Percentiles rank a stretch among this genome's conserved stretches.
Conservation (phyloP, 2,113 vertebrate genomes). For the Rutilus rutilus region DNA sequence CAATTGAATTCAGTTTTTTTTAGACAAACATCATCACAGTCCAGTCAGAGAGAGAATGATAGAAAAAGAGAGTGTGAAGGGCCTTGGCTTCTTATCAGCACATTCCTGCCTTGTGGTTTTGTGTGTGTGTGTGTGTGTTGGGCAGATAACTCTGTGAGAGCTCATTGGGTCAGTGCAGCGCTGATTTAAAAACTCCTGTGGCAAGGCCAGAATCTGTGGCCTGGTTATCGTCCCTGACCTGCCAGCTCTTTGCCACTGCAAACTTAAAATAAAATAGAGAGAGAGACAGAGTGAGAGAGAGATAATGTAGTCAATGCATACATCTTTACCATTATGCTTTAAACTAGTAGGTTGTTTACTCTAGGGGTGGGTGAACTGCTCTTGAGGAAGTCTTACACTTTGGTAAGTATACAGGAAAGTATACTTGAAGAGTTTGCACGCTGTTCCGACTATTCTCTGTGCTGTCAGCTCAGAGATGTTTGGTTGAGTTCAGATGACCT, state of each 20-base stretch:
- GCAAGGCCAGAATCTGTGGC: conserved; percentile 35
- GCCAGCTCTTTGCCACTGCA: conserved; percentile 52
- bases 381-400: conserved; percentile 9
- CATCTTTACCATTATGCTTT: neutral
- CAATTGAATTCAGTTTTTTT: neutral
- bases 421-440: neutral
- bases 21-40: neutral
- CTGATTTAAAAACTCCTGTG: conserved; percentile 57
- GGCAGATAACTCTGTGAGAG: conserved; percentile 62
- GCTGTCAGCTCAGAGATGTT: conserved; percentile 51
- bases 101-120: conserved; percentile 70
- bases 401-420: neutral
- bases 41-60: conserved; percentile 60
- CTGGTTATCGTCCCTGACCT: conserved; percentile 54
- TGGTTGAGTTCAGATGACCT: conserved; percentile 70
- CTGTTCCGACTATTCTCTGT: neutral
- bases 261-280: conserved; percentile 57
- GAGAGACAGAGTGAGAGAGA: neutral
- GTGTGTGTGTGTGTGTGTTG: conserved; percentile 55
- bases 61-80: conserved; percentile 54
- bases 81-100: conserved; percentile 71
- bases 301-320: neutral
- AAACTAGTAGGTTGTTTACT: conserved; percentile 12
- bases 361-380: neutral
- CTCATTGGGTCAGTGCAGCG: conserved; percentile 68